Conservation (phyloP, 2,113 vertebrate genomes). For the Pelmatolapia mariae region DNA sequence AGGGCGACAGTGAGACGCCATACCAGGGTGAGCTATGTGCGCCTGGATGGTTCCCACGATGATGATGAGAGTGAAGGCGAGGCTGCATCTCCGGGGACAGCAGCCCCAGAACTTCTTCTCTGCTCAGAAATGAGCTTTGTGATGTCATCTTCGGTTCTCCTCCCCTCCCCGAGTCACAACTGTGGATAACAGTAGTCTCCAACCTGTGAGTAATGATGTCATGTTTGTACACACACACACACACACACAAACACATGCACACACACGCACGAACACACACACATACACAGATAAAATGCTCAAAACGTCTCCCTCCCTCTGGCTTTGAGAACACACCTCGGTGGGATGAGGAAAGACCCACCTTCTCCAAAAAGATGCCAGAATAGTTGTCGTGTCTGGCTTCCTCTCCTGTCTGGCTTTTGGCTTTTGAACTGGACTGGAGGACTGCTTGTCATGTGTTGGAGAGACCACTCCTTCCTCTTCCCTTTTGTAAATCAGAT, state of each 20-base stretch:
- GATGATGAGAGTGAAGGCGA: slow-evolving; percentile 58
- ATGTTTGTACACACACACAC: slow-evolving; percentile 68
- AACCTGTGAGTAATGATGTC: slow-evolving; percentile 81
- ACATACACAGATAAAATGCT: slow-evolving; percentile 38
- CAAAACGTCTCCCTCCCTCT: slow-evolving; percentile 72
- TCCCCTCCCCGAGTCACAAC: slow-evolving; percentile 71
- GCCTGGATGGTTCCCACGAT: slow-evolving; percentile 52
- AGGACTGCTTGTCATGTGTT: slow-evolving; percentile 50
- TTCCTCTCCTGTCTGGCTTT: slow-evolving; percentile 38
- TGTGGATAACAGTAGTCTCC: slow-evolving; percentile 70
- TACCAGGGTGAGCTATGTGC: slow-evolving; percentile 71
- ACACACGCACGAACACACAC: slow-evolving; percentile 27
- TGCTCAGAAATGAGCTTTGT: slow-evolving; percentile 76
- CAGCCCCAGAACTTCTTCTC: slow-evolving; percentile 65
- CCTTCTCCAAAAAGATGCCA: slow-evolving; percentile 44
- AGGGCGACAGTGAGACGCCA: slow-evolving; percentile 70
- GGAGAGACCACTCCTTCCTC: slow-evolving; percentile 45
- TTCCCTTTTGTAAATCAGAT: slow-evolving; percentile 68
- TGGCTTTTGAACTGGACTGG: slow-evolving; percentile 53
- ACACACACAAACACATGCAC: slow-evolving; percentile 51
- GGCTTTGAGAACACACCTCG: slow-evolving; percentile 53
- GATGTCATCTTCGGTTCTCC: slow-evolving; percentile 77
- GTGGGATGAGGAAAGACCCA: slow-evolving; percentile 35
- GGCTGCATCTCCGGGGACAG: slow-evolving; percentile 33
- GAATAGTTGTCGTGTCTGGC: slow-evolving; percentile 35